A percentile compares a stretch with the other conserved stretches of the same genome.
Evolutionary conservation across 2,888 invertebrate genomes (phyloP).

Genomic region (Cataglyphis albicans): DNA sequence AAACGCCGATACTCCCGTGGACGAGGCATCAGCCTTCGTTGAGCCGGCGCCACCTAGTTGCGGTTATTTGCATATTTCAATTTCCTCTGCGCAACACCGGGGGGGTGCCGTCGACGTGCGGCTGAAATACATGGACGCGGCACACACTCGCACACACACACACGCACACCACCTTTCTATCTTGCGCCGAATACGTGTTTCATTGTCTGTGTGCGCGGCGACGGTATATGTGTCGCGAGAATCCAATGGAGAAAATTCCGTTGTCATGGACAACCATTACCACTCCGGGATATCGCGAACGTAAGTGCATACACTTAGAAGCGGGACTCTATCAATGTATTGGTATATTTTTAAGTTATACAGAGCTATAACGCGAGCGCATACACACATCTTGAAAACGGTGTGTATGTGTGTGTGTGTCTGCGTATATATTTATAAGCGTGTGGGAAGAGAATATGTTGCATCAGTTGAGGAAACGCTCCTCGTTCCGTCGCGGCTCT

Average conservation of each 20-base stretch:
- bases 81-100: constrained; percentile 80
- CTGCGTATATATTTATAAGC: background rate
- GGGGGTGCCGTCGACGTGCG: constrained; percentile 70
- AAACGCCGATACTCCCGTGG: constrained; percentile 71
- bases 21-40: constrained; percentile 71
- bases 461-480: constrained; percentile 66
- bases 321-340: constrained; percentile 27
- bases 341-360: background rate
- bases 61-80: constrained; percentile 83
- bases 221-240: constrained; percentile 50
- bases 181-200: constrained; percentile 28
- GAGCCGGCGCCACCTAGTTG: constrained; percentile 66
- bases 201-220: constrained; percentile 32
- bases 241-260: constrained; percentile 67
- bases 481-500: constrained; percentile 67
- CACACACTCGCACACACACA: constrained; percentile 30
- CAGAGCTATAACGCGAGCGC: background rate
- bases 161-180: constrained; percentile 30
- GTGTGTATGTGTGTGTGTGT: background rate
- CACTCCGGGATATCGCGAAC: constrained; percentile 36
- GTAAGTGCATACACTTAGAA: constrained; percentile 31
- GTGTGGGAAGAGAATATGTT: background rate
- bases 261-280: constrained; percentile 66
- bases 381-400: background rate
- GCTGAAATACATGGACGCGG: constrained; percentile 60